Base-by-base conservation (phyloP, 2,797 vertebrate genomes). In the Acanthiza pusilla region DNA sequence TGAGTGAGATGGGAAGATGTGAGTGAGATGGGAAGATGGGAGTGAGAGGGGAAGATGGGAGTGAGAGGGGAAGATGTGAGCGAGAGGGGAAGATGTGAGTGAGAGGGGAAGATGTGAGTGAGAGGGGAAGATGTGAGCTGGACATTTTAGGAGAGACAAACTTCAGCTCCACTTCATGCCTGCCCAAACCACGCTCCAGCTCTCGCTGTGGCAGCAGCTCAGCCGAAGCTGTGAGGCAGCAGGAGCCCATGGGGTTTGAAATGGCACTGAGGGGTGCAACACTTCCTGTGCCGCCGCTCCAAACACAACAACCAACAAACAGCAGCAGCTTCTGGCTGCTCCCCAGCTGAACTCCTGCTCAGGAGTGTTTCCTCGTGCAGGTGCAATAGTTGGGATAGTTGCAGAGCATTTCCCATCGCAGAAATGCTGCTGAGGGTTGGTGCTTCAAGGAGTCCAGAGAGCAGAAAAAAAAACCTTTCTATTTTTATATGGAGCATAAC, bases 311-410 rank as follows among this genome's bases (percentile, higher is more conserved):
- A 45, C 57, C n/a, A 32, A 26, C 63, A 51, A 47, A 27, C 19
- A 43, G 5, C 62, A 29, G 6, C 61, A 2, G 13, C 7, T 45
- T 34, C 40, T 15, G 80, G 2, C 79, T 53, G 21, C 0, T 1
- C 4, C 13, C 30, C 1, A 0, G 1, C 63, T 16, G 53, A 36
- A 10, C 8, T 50, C 10, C 1, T 27, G 25, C 5, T 3, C 73
- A 26, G 88, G 19, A 53, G 13, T 0, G 11, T 29, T 85, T 15
- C 38, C 92, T 34, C 3, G 22, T 1, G 38, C 43, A 77, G 42
- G 32, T 17, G 68, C 63, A 29, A 8, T 1, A 11, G 7, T 38
- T 38, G 38, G 2, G 11, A 3, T 18, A 8, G 48, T 1, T 7
- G 26, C 67, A 42, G 18, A 58, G 36, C 0, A 0, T 50, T 9